A percentile compares a stretch with the other conserved stretches of the same genome.
Conservation (phyloP, 2,797 vertebrate species). For the Falco naumanni region DNA sequence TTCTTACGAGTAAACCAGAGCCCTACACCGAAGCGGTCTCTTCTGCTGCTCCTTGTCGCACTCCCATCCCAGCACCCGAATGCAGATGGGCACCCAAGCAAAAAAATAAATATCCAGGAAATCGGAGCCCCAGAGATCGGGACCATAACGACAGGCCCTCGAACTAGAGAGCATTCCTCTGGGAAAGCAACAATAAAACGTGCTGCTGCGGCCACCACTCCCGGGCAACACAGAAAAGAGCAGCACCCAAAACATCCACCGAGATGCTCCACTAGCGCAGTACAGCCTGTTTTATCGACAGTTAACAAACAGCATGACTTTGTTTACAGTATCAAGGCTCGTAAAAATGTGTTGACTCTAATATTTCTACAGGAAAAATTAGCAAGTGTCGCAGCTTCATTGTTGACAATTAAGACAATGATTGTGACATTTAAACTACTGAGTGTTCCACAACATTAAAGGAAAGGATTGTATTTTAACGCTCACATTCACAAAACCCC, state of each 20-base stretch:
- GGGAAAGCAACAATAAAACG: neutral
- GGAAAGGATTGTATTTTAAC: neutral
- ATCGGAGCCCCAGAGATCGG: neutral
- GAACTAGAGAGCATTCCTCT: neutral
- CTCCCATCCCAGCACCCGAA: neutral
- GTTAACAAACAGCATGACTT: neutral
- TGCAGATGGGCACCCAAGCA: neutral
- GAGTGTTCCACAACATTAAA: neutral
- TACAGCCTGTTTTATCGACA: neutral
- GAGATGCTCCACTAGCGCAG: neutral
- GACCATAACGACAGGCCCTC: neutral
- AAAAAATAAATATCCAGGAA: neutral
- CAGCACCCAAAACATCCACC: neutral
- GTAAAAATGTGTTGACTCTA: neutral
- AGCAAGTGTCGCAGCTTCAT: neutral
- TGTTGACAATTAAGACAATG: constrained; percentile 56
- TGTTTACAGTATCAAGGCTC: neutral
- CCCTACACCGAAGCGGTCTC: neutral
- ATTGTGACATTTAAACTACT: constrained; percentile 42
- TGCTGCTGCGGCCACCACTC: neutral
- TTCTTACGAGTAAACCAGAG: neutral
- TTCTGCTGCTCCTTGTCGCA: neutral
- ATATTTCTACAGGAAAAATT: constrained; percentile 43
- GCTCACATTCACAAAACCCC: neutral
- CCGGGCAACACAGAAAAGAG: neutral